Base-by-base conservation (phyloP, 1,140 invertebrate species). In the Orius insidiosus region DNA sequence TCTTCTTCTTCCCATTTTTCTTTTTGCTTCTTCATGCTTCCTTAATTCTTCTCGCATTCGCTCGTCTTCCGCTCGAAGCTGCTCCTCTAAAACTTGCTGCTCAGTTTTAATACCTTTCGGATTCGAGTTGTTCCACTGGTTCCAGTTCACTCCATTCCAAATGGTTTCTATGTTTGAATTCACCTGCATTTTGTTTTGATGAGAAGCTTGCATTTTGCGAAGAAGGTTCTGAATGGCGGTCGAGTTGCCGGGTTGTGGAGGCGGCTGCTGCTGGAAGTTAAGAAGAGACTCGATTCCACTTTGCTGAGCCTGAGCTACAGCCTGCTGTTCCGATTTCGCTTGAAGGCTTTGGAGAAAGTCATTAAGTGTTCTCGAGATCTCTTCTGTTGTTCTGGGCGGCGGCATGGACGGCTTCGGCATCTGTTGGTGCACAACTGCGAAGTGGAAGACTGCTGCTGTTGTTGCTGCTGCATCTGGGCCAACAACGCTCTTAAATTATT, bases 71-170 rank as follows among this genome's bases (percentile, higher is more conserved):
- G 62, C 55, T 51, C 60, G 63, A 50, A 60, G 52, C 46, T 68
- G 65, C 54, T 71, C 68, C 48, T 68, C 66, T 60, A 68, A 50
- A 55, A 68, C 66, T 55, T 70, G 65, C 46, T 68, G 63, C 52
- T 70, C 68, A 52, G 66, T 68, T 59, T 69, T 69, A 54, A 69
- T 68, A 50, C 65, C 64, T 49, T 60, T 57, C 9, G 64, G 56
- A 45, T 64, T 58, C 47, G 62, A 60, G 10, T 54, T 47, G 47
- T 46, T 41, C 48, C 52, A 51, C 33, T 49, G 48, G 14, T 31
- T 45, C 42, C 48, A 45, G 31, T 19, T 49, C 9, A 34, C 41
- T 5, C 40, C 37, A 15, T 45, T 45, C 48, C 48, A 49, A 5
- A 49, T 37, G 31, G 48, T 39, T 4, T 49, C 48, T 5, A 49